A percentile compares a stretch with the other conserved stretches of the same genome.
Evolutionary conservation across 2,797 vertebrate species (phyloP).

Genomic region (Protosalanx chinensis): DNA sequence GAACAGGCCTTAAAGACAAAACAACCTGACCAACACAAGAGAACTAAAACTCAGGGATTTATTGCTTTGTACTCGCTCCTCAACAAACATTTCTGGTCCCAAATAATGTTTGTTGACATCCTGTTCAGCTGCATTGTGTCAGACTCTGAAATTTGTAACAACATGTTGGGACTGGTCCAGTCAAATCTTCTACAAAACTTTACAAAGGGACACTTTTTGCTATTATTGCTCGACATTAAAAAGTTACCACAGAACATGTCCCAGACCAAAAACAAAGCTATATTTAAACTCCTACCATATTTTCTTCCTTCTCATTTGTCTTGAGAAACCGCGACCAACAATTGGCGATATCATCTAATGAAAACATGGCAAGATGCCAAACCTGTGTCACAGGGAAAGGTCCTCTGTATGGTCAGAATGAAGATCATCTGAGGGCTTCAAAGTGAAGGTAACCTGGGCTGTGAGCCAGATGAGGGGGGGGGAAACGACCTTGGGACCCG

Average conservation of each 20-base stretch:
- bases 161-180: conserved; percentile 4
- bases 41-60: not conserved
- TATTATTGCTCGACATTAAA: not conserved
- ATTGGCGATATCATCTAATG: not conserved
- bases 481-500: conserved; percentile 20
- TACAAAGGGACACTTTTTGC: not conserved
- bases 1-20: conserved; percentile 48
- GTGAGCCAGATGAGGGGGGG: not conserved
- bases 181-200: conserved; percentile 26
- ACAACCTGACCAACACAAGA: conserved; percentile 33
- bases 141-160: conserved; percentile 12
- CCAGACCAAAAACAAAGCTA: too few relatives aligned
- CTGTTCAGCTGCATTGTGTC: conserved; percentile 21
- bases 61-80: conserved; percentile 1
- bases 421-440: not conserved
- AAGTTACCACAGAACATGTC: too few relatives aligned
- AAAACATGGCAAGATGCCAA: conserved; percentile 9
- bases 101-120: conserved; percentile 7
- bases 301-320: not conserved
- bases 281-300: not conserved
- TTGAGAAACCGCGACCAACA: not conserved
- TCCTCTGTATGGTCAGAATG: not conserved
- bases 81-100: not conserved
- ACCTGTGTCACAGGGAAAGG: not conserved
- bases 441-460: not conserved